Evolutionary conservation across 2,797 vertebrate species (phyloP), one percentile per base, ranked within the genome.

Genomic region (Fundulus diaphanus): DNA sequence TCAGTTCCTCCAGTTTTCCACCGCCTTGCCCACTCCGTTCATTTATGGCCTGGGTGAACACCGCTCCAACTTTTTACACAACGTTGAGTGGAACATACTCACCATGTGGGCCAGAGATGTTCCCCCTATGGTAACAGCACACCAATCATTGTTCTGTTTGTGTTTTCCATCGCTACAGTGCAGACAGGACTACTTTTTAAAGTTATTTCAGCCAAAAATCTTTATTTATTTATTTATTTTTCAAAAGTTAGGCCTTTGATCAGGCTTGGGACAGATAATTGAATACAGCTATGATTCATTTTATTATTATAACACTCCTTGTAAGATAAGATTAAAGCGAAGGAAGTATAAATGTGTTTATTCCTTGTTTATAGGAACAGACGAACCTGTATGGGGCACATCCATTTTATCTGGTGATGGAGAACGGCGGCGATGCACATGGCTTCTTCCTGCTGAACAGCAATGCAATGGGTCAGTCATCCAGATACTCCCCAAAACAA

Each of bases 361-460:
- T 80, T 20, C 87, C 61, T 63, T 2, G 24, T 57, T 1, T 72
- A 18, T 33, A 98, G 97, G 96, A 96, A 73, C 83, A 92, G 0
- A 96, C 93, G 49, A 98, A 98, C 87, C 92, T 98, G 12, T 98
- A 98, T 0, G 97, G 97, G 0, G 95, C 85, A 16, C 97, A 98
- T 88, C 97, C 97, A 0, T 97, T 98, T 84, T 98, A 97, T 88
- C 90, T 98, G 72, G 85, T 86, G 4, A 92, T 97, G 95, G 97
- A 97, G 89, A 85, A 95, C 3, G 93, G 87, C 0, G 96, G 96
- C 22, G 87, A 84, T 2, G 90, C 97, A 56, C 96, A 98, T 0
- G 97, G 95, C 1, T 95, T 97, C 89, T 98, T 98, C 91, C 93
- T 98, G 68, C 94, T 98, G 48, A 98, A 98, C 93, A 97, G 97